Conservation (phyloP, 2,888 invertebrate species). For the Stegana nigrithorax region DNA sequence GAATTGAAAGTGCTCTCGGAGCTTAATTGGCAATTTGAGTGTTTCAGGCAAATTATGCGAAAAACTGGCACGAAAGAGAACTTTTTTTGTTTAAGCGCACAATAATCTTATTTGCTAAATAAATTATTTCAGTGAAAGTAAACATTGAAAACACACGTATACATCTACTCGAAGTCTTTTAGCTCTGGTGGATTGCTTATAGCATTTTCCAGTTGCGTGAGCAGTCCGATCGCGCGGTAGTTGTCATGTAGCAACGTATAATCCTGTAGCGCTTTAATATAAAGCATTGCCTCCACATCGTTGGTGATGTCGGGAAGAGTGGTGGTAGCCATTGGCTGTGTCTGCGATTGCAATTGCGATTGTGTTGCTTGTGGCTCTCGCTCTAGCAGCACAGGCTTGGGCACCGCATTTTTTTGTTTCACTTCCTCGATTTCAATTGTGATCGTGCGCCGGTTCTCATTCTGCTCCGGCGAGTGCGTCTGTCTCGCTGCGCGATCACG, state of each 20-base stretch:
- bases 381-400: too few species aligned
- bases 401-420: too few species aligned
- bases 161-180: conserved; percentile 7
- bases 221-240: conserved; percentile 60
- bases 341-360: not conserved
- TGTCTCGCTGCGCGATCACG: conserved; percentile 23
- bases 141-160: too few species aligned
- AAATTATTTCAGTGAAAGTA: not conserved
- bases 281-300: conserved; percentile 43
- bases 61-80: too few species aligned
- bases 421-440: conserved; percentile 4
- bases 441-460: conserved; percentile 24
- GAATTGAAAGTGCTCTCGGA: too few species aligned
- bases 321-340: too few species aligned
- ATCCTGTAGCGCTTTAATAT: conserved; percentile 56
- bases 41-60: too few species aligned
- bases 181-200: conserved; percentile 42
- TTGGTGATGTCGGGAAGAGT: conserved; percentile 9
- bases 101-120: too few species aligned
- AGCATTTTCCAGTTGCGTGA: conserved; percentile 55
- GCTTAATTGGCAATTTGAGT: too few species aligned
- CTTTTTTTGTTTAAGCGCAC: too few species aligned
- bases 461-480: not conserved
- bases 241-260: conserved; percentile 61
- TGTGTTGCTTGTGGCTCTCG: too few species aligned